phyloP scores from a whole-genome alignment of 1,140 invertebrate genomes.

The Xylocopa sonorina region DNA sequence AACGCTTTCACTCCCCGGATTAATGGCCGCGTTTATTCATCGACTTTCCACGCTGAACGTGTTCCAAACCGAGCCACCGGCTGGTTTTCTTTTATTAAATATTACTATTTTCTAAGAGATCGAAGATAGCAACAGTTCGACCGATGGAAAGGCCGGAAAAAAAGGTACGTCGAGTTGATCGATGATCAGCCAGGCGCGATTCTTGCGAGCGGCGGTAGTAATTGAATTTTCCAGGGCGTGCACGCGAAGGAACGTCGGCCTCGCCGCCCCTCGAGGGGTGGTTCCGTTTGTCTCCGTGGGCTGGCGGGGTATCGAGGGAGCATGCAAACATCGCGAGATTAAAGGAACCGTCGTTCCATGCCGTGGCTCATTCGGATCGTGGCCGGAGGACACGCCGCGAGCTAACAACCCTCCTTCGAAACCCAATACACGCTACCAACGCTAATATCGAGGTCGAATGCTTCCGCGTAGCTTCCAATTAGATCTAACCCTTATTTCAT shows the following conservation, averaged over 20 bases:
- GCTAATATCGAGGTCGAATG: slow-evolving; percentile 57
- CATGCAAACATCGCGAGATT: slow-evolving; percentile 81
- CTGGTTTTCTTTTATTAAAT: background rate
- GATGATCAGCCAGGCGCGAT: background rate
- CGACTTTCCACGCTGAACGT: too few species aligned
- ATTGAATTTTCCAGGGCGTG: slow-evolving; percentile 75
- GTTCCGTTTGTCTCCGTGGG: slow-evolving; percentile 67
- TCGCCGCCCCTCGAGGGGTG: slow-evolving; percentile 58
- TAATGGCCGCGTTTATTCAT: background rate
- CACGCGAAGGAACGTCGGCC: slow-evolving; percentile 37
- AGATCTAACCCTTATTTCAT: too few species aligned
- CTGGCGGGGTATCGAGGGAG: slow-evolving; percentile 49
- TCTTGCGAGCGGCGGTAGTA: slow-evolving; percentile 51
- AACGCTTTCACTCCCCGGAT: slow-evolving; percentile 7
- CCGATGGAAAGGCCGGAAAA: too few species aligned
- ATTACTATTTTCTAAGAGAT: background rate
- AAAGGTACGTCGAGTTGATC: too few species aligned
- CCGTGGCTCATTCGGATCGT: slow-evolving; percentile 57
- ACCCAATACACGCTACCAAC: slow-evolving; percentile 56
- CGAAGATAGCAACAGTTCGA: too few species aligned
- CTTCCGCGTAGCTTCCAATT: too few species aligned
- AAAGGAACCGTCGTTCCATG: slow-evolving; percentile 71
- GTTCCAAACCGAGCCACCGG: background rate
- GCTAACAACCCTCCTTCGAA: slow-evolving; percentile 43
- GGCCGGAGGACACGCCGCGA: slow-evolving; percentile 55